Percentiles rank a stretch among this genome's conserved stretches.
Evolutionary conservation across 1,140 invertebrate species (phyloP).

Genomic region (Hermetia illucens): DNA sequence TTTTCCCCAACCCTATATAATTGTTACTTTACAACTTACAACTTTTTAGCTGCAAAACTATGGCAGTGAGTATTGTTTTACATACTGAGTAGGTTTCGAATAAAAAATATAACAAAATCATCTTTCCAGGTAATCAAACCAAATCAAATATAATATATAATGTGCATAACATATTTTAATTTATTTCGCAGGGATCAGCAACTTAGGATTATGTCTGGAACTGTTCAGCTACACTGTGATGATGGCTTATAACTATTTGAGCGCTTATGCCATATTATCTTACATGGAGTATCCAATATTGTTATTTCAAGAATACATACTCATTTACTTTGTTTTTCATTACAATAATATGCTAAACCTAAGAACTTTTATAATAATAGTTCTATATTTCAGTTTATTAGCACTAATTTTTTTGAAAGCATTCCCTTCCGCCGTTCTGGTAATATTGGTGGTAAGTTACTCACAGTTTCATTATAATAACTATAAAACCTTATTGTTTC

Average conservation of each 20-base stretch:
- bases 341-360: conserved; percentile 39
- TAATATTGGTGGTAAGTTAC: conserved; percentile 46
- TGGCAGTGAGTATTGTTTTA: too few species aligned
- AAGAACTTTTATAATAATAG: conserved; percentile 29
- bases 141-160: too few species aligned
- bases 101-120: too few species aligned
- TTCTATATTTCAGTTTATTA: conserved; percentile 35
- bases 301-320: conserved; percentile 44
- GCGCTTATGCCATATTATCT: conserved; percentile 45
- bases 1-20: too few species aligned
- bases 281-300: conserved; percentile 57
- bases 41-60: too few species aligned
- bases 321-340: conserved; percentile 45
- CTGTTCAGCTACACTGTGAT: conserved; percentile 50
- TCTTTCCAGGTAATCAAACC: too few species aligned
- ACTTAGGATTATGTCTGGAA: conserved; percentile 22
- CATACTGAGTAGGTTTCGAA: too few species aligned
- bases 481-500: too few species aligned
- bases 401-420: conserved; percentile 35
- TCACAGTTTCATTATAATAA: too few species aligned
- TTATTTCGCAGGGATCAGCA: conserved; percentile 15
- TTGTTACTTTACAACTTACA: too few species aligned
- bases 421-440: conserved; percentile 39
- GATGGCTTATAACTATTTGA: conserved; percentile 50
- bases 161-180: conserved; percentile 4